Base-by-base conservation (phyloP, 2,888 invertebrate genomes). In the Neocrepidodera transversa region DNA sequence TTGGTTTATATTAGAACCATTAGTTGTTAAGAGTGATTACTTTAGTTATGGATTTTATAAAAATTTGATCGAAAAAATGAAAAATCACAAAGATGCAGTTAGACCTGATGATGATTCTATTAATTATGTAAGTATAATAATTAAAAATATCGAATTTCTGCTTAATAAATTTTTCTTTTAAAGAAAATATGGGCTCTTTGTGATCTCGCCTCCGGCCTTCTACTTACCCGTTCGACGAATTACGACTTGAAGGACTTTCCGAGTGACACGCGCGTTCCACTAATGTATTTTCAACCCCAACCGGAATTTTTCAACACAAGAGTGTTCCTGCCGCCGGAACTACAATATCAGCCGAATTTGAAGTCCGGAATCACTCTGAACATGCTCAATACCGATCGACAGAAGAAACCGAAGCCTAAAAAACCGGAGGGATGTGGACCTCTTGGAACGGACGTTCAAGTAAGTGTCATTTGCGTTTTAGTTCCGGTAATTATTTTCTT, bases 151-250 rank as follows among this genome's bases (percentile, higher is more conserved):
- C n/a, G n/a, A n/a, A n/a, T 23, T 23, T 23, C 23, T 6, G 6
- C 23, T 23, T 23, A 23, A 23, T 23, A 23, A 54, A 45, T 43
- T 36, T 52, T 61, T 59, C 49, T 30, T 47, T 62, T 70, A 53
- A 80, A 97, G 95, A 97, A 95, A 91, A 82, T 98, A 77, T 98
- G 97, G 92, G 93, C 97, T 20, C 88, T 95, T 52, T 97, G 97
- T 83, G 98, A 98, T 84, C 83, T 98, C 66, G 93, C 96, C 11
- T 89, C 95, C 83, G 92, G 93, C 47, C 85, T 98, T 72, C 88
- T 98, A 69, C 87, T 92, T 82, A 87, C 92, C 57, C 94, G 95
- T 76, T 90, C 93, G 47, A 86, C 89, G 52, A 91, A 88, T 76
- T 95, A 93, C 81, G 95, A 95, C 75, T 83, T 93, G 81, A 93